A percentile compares a stretch with the other conserved stretches of the same genome.
These are phyloP conservation scores for Poeciliopsis turrubarensis DNA, from an alignment of 2,113 vertebrate genomes.

Conservation along the genomic window DNA sequence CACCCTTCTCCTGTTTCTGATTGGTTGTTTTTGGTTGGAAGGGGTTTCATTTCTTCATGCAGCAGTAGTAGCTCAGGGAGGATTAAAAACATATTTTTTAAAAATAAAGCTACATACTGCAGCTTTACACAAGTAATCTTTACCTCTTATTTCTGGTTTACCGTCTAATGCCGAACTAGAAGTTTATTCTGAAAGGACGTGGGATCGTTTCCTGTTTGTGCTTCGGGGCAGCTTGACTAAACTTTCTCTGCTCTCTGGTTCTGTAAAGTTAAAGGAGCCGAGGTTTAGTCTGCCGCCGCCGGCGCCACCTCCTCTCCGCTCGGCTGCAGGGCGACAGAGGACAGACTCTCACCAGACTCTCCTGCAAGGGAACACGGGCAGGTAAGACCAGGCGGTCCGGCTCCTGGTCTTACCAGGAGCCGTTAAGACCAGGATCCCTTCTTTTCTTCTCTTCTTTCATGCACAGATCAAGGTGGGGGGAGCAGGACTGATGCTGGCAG, in stretches of 20 bases:
- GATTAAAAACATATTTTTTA: no score
- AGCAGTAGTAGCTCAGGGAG: no score
- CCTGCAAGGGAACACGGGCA: constrained; percentile 32
- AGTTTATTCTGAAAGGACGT: constrained; percentile 27
- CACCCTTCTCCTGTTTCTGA: no score
- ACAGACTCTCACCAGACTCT: constrained; percentile 34
- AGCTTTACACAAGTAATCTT: background rate
- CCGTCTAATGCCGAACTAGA: background rate
- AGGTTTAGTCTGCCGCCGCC: constrained; percentile 63
- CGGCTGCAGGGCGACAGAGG: constrained; percentile 42
- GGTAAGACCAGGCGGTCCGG: constrained; percentile 43
- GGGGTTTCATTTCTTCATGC: no score
- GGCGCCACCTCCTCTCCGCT: constrained; percentile 61
- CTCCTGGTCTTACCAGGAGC: no score
- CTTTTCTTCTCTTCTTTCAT: background rate
- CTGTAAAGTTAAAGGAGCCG: constrained; percentile 52
- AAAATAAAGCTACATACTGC: no score
- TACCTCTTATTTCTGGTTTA: background rate
- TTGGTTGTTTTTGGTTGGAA: no score
- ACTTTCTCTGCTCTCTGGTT: constrained; percentile 5
- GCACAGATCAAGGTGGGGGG: constrained; percentile 19
- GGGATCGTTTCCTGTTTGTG: background rate
- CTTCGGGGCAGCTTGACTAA: background rate
- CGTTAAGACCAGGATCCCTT: no score
- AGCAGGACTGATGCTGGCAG: constrained; percentile 49